phyloP scores from a whole-genome alignment of 2,797 vertebrate genomes.

The Oreonectes daqikongensis region DNA sequence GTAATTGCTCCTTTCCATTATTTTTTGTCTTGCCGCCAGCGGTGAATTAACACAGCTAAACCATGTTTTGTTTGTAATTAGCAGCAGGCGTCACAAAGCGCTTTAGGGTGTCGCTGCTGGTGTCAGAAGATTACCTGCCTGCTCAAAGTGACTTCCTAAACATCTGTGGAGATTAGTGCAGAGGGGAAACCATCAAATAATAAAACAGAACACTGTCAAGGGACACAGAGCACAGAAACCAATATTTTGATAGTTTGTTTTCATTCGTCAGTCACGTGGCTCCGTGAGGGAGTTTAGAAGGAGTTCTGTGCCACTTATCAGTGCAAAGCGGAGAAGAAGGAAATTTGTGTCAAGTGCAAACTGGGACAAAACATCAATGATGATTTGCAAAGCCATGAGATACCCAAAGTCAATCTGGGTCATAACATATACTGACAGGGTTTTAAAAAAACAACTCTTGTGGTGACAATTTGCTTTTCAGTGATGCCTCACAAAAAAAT shows the following conservation, averaged over 20 bases:
- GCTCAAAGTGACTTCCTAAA: constrained; percentile 48
- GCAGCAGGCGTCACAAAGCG: constrained; percentile 42
- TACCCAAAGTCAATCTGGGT: constrained; percentile 8
- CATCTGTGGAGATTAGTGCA: constrained; percentile 45
- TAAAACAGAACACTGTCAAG: constrained; percentile 27
- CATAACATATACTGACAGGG: neutral
- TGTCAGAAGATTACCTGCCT: constrained; percentile 49
- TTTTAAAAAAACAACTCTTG: neutral
- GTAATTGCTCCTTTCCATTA: constrained; percentile 36
- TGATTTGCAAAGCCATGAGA: constrained; percentile 7
- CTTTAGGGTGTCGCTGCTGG: constrained; percentile 33
- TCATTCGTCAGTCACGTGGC: constrained; percentile 41
- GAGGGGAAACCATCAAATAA: constrained; percentile 44
- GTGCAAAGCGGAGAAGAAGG: constrained; percentile 33
- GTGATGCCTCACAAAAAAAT: neutral
- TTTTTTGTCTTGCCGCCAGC: constrained; percentile 32
- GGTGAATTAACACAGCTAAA: constrained; percentile 50
- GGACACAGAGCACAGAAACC: constrained; percentile 35
- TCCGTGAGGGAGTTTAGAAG: constrained; percentile 27
- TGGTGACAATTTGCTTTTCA: neutral
- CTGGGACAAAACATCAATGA: neutral
- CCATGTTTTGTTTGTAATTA: constrained; percentile 57
- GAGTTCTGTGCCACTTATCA: constrained; percentile 15
- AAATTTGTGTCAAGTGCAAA: constrained; percentile 21
- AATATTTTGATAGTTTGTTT: constrained; percentile 51